phyloP scores from a whole-genome alignment of 2,888 invertebrate genomes.

The Anticlea derivata region DNA sequence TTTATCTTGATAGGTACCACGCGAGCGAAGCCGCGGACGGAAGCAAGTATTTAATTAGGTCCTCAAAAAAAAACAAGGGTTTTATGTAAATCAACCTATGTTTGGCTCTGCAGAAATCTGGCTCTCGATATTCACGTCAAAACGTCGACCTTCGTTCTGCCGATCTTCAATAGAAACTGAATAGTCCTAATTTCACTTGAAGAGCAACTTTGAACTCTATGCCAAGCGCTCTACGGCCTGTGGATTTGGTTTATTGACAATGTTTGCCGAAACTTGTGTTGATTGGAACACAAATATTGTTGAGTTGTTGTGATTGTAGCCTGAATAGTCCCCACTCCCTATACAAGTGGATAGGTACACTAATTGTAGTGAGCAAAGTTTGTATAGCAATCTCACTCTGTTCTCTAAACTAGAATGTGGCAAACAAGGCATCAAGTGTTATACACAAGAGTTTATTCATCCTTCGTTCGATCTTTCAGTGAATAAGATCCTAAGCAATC shows the following conservation, averaged over 20 bases:
- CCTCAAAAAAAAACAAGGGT: no score
- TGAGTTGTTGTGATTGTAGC: constrained; percentile 1
- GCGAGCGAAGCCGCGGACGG: no score
- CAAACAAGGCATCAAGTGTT: no score
- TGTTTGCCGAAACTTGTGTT: constrained; percentile 14
- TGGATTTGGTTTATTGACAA: constrained; percentile 2
- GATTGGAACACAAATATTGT: constrained; percentile 25
- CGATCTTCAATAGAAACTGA: constrained; percentile 21
- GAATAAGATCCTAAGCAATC: no score
- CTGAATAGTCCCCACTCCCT: constrained; percentile 1
- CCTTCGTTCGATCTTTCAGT: no score
- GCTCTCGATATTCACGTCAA: constrained; percentile 30
- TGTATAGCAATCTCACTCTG: not conserved
- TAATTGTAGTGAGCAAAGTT: constrained; percentile 6
- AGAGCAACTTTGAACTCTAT: constrained; percentile 15
- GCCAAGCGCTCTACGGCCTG: not conserved
- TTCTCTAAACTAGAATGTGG: no score
- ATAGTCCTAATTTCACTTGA: not conserved
- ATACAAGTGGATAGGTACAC: constrained; percentile 8
- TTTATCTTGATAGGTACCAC: no score
- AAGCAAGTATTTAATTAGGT: no score
- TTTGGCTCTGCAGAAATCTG: not conserved
- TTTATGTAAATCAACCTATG: constrained; percentile 13
- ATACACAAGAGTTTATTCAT: no score
- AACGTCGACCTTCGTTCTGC: constrained; percentile 31